A percentile compares a stretch with the other conserved stretches of the same genome.
Evolutionary conservation across 2,797 vertebrate genomes (phyloP).

Genomic region (Sebastes vulpes): DNA sequence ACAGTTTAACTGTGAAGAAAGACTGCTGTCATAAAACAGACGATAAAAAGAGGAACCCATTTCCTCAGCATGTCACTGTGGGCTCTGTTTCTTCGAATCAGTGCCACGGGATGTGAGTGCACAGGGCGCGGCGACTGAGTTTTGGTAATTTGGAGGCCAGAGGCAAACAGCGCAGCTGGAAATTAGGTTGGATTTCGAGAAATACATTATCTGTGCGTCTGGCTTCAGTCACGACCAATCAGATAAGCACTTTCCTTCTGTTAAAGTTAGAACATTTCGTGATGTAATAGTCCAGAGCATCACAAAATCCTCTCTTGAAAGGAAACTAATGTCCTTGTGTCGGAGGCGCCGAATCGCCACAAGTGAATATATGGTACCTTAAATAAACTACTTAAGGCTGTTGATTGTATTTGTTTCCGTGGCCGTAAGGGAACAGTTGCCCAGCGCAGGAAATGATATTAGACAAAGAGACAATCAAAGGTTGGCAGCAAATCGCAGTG

Average conservation of each 20-base stretch:
- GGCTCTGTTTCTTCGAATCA: conserved; percentile 35
- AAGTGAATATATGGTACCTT: conserved; percentile 62
- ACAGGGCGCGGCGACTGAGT: conserved; percentile 39
- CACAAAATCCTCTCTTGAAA: conserved; percentile 52
- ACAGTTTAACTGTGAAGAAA: conserved; percentile 48
- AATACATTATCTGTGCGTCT: conserved; percentile 65
- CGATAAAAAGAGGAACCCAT: conserved; percentile 41
- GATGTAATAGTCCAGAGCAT: conserved; percentile 57
- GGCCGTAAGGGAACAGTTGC: conserved; percentile 58
- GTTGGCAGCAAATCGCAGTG: conserved; percentile 50
- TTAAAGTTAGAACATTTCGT: conserved; percentile 52
- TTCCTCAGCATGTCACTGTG: conserved; percentile 33
- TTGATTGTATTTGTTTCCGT: conserved; percentile 66
- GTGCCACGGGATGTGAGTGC: conserved; percentile 27
- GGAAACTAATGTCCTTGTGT: conserved; percentile 58
- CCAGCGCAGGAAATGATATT: conserved; percentile 63
- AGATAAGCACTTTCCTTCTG: conserved; percentile 64
- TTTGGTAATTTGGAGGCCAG: conserved; percentile 48
- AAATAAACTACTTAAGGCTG: conserved; percentile 64
- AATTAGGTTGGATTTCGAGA: conserved; percentile 71
- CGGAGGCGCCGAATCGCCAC: conserved; percentile 43
- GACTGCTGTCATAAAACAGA: conserved; percentile 55
- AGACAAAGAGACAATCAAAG: conserved; percentile 58
- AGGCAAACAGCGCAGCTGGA: conserved; percentile 56
- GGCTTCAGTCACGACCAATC: conserved; percentile 62